Evolutionary conservation across 2,888 invertebrate genomes (phyloP), one percentile per base, ranked within the genome.

Genomic region (Drosophila putrida): DNA sequence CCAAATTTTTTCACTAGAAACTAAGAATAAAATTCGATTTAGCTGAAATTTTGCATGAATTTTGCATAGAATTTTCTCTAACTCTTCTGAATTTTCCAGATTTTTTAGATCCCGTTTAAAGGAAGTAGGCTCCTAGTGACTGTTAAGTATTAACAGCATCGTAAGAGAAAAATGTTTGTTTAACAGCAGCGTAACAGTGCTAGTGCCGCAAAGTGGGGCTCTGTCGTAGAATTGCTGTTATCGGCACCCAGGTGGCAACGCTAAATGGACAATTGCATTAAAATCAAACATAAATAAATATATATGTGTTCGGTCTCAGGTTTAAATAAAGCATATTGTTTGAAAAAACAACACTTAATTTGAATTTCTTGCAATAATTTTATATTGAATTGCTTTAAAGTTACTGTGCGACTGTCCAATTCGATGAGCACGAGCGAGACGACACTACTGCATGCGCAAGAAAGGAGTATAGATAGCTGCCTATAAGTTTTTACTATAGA

Each of bases 391-490:
- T 25, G 10, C 35, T 43, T 11, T 44, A 1, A 50, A 38, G 41
- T 54, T 49, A 5, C 6, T 47, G 50, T 41, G 47, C 8, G 41
- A 44, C 41, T 9, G 54, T 53, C 0, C 31, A 49, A 43, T 53
- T 41, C 39, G 27, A 63, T 68, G 50, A 13, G 43, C 41, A 15
- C 27, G 47, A 84, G 57, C 15, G 81, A 63, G 75, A 67, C 65
- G 70, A 73, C 88, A 33, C 47, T 82, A 68, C 47, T 66, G 46
- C 54, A 49, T 63, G 49, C 62, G 64, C 63, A 68, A 64, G 44
- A 71, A 74, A 62, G 46, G 39, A 78, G 82, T 81, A 82, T 82
- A 82, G 88, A 81, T 71, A 84, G 57, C 82, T 75, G 81, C 36
- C 57, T 38, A 39, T 33, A 65, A 44, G 31, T 13, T 31, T 31